Percentiles rank a stretch among this genome's conserved stretches.
Conservation (phyloP, 2,888 invertebrate genomes). For the Monochamus alternatus region DNA sequence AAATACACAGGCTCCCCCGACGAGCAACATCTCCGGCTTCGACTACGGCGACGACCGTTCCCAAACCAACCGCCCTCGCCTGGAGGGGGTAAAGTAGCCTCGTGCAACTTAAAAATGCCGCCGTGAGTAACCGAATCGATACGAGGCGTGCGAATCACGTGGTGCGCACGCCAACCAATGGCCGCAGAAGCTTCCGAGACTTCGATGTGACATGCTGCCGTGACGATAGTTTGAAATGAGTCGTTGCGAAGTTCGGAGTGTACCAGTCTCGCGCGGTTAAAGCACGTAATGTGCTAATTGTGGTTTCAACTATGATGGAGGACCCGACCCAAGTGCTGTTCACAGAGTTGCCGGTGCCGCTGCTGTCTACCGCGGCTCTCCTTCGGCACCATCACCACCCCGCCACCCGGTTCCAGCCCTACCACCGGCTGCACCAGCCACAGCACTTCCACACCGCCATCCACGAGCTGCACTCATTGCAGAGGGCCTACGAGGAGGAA, state of each 20-base stretch:
- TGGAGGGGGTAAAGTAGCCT: slow-evolving; percentile 63
- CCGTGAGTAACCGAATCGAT: slow-evolving; percentile 87
- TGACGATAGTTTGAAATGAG: slow-evolving; percentile 67
- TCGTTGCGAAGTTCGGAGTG: slow-evolving; percentile 63
- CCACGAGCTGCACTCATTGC: slow-evolving; percentile 66
- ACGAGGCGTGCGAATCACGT: slow-evolving; percentile 78
- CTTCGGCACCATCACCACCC: slow-evolving; percentile 72
- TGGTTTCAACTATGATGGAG: slow-evolving; percentile 70
- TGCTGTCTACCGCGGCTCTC: slow-evolving; percentile 72
- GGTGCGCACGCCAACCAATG: slow-evolving; percentile 70
- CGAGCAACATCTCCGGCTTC: slow-evolving; percentile 46
- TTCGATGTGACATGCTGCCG: slow-evolving; percentile 67
- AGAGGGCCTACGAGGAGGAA: slow-evolving; percentile 54
- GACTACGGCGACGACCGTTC: slow-evolving; percentile 2
- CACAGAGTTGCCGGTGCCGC: slow-evolving; percentile 75
- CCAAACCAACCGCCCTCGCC: slow-evolving; percentile 59
- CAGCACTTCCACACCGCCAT: slow-evolving; percentile 71
- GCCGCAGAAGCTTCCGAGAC: slow-evolving; percentile 52
- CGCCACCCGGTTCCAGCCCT: slow-evolving; percentile 73
- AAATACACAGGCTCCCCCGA: slow-evolving; percentile 48
- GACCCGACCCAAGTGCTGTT: slow-evolving; percentile 74
- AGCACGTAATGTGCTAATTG: slow-evolving; percentile 71
- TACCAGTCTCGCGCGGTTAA: slow-evolving; percentile 58
- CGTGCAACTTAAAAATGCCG: slow-evolving; percentile 85
- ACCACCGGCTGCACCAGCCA: slow-evolving; percentile 81